Base-by-base conservation (phyloP, 2,888 invertebrate genomes). In the Oconnorella tubifera region DNA sequence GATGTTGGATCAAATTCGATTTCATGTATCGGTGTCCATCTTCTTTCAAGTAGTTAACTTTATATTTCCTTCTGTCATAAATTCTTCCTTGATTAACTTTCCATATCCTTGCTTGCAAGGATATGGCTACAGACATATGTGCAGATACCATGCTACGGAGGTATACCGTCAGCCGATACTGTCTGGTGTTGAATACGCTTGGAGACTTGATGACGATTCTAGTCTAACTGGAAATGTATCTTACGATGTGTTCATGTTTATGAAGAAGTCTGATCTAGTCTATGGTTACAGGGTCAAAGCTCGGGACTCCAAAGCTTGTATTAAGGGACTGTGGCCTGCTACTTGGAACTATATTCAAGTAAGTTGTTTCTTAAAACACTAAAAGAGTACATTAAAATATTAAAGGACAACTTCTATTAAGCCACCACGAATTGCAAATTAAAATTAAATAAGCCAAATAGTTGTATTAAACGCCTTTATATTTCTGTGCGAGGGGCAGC, bases 191-290 rank as follows among this genome's bases (percentile, higher is more conserved):
- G 69, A 72, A 1, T 72, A 69, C 53, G 61, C 60, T n/a, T 71
- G 70, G 70, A 62, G 72, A 27, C 64, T 72, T 23, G 72, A 72
- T 40, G 72, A 73, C 56, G 72, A 72, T 56, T 73, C 72, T 1
- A 19, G 50, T 1, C 40, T 72, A 1, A 53, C 64, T 1, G 14
- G 55, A 2, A 51, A 62, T 1, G 60, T 72, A 4, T 19, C 32
- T 2, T 72, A 70, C 56, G 72, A 72, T 40, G 66, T 73, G 0
- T 72, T 72, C 57, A 33, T 40, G n/a, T 64, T 59, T 49, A 69
- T 72, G 69, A 56, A 53, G 1, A 56, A 64, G 14, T 29, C 29
- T 1, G 33, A 59, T 19, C 33, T 66, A 10, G 19, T 56, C 27
- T 72, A 72, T 56, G 72, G 72, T 10, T 73, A 69, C 56, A 58